Conservation (phyloP, 2,797 vertebrate genomes). For the Ambastaia sidthimunki region DNA sequence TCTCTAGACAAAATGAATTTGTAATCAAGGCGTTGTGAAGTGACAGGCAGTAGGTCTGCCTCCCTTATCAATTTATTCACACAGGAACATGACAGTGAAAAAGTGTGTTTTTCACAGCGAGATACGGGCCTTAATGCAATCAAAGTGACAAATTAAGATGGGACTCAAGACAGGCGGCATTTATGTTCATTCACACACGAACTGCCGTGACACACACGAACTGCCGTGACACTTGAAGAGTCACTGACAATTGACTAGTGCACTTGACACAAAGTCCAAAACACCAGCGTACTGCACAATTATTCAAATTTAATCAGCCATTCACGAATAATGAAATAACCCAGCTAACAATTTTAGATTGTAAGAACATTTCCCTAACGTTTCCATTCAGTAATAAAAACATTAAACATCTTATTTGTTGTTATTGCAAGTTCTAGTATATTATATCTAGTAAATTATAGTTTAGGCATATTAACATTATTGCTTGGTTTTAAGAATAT, state of each 20-base stretch:
- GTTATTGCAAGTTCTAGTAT: too few species aligned
- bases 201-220: neutral
- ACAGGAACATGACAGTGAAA: slow-evolving; percentile 33
- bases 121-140: slow-evolving; percentile 38
- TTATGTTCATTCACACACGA: slow-evolving; percentile 27
- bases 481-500: too few species aligned
- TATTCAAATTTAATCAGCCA: neutral
- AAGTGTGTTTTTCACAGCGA: slow-evolving; percentile 49
- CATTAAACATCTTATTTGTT: too few species aligned
- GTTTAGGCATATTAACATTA: too few species aligned
- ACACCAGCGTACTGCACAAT: neutral
- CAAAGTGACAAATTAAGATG: slow-evolving; percentile 38
- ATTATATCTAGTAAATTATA: too few species aligned
- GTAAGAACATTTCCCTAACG: too few species aligned
- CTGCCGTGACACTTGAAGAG: neutral
- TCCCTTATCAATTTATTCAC: slow-evolving; percentile 38
- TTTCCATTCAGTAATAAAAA: too few species aligned
- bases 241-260: neutral
- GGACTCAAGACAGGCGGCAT: neutral
- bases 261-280: slow-evolving; percentile 3
- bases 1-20: slow-evolving; percentile 51
- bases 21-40: slow-evolving; percentile 47
- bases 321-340: too few species aligned
- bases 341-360: too few species aligned
- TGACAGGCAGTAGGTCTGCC: slow-evolving; percentile 47